phyloP scores from a whole-genome alignment of 2,113 vertebrate genomes.

The Melanotaenia duboulayi region DNA sequence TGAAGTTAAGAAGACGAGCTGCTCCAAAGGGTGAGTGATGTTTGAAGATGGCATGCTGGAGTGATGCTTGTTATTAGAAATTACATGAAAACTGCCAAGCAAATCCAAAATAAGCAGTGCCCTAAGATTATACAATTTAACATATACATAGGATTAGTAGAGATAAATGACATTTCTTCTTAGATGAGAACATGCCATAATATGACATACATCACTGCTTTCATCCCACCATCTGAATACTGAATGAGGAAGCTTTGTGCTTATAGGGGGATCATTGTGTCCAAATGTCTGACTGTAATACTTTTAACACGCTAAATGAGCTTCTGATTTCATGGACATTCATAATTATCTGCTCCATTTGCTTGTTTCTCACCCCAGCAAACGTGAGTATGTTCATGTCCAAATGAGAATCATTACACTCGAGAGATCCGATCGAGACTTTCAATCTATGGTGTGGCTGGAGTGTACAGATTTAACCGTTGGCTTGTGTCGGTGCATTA shows the following conservation, averaged over 20 bases:
- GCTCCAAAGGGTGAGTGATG: conserved; percentile 28
- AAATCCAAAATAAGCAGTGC: conserved; percentile 40
- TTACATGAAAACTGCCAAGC: conserved; percentile 28
- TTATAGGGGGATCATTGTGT: conserved; percentile 44
- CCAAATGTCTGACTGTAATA: conserved; percentile 60
- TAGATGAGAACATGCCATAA: conserved; percentile 41
- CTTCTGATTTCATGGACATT: conserved; percentile 76
- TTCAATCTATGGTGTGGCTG: background rate
- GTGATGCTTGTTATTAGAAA: conserved; percentile 49
- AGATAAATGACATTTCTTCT: conserved; percentile 57
- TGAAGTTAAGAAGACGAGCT: conserved; percentile 1
- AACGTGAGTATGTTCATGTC: conserved; percentile 2
- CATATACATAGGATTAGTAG: conserved; percentile 39
- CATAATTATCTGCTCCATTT: conserved; percentile 70
- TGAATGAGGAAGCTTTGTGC: conserved; percentile 22
- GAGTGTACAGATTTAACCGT: conserved; percentile 6
- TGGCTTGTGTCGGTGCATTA: conserved; percentile 9
- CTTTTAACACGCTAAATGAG: conserved; percentile 75
- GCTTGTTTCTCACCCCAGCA: conserved; percentile 44
- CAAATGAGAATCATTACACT: conserved; percentile 28
- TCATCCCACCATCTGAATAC: conserved; percentile 34
- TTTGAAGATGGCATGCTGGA: conserved; percentile 23
- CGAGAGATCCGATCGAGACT: conserved; percentile 3
- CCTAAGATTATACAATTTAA: conserved; percentile 22
- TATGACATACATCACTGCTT: conserved; percentile 49